Evolutionary conservation across 1,140 invertebrate genomes (phyloP).

Genomic region (Scaptomyza graminum): DNA sequence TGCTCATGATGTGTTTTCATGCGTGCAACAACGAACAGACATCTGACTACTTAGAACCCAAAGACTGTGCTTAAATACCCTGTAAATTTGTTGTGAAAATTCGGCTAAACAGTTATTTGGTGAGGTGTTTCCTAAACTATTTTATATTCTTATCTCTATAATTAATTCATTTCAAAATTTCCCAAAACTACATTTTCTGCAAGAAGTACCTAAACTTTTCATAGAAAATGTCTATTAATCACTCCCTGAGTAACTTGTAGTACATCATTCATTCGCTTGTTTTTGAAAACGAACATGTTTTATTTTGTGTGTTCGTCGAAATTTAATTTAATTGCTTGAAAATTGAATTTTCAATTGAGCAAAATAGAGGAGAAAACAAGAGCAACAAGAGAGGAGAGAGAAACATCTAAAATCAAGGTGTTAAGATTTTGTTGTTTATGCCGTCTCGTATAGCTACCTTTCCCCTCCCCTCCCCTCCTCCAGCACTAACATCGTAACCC

Average conservation of each 20-base stretch:
- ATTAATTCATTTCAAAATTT: too few relatives aligned
- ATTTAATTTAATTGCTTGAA: slow-evolving; percentile 72
- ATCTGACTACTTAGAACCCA: too few relatives aligned
- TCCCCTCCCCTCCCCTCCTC: background rate
- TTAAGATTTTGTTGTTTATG: slow-evolving; percentile 33
- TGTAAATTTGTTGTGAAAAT: slow-evolving; percentile 4
- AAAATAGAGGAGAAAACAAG: slow-evolving; percentile 25
- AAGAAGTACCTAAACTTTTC: too few relatives aligned
- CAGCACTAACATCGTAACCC: background rate
- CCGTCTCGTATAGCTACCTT: slow-evolving; percentile 4
- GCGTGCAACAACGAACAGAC: slow-evolving; percentile 7
- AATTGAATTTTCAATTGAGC: slow-evolving; percentile 74
- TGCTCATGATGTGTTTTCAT: slow-evolving; percentile 33
- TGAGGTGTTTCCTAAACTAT: too few relatives aligned
- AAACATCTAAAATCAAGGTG: slow-evolving; percentile 25
- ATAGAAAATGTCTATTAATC: too few relatives aligned
- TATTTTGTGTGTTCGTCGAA: slow-evolving; percentile 66
- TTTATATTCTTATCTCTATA: too few relatives aligned
- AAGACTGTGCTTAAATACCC: slow-evolving; percentile 16
- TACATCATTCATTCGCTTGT: background rate
- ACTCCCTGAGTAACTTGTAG: background rate
- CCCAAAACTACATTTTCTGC: too few relatives aligned
- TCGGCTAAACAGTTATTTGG: too few relatives aligned
- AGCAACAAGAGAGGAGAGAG: slow-evolving; percentile 24
- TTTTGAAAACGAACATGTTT: slow-evolving; percentile 8